These are phyloP conservation scores for Lepidocolaptes lacrymiger DNA, from an alignment of 2,797 vertebrate genomes.

Conservation along the genomic window DNA sequence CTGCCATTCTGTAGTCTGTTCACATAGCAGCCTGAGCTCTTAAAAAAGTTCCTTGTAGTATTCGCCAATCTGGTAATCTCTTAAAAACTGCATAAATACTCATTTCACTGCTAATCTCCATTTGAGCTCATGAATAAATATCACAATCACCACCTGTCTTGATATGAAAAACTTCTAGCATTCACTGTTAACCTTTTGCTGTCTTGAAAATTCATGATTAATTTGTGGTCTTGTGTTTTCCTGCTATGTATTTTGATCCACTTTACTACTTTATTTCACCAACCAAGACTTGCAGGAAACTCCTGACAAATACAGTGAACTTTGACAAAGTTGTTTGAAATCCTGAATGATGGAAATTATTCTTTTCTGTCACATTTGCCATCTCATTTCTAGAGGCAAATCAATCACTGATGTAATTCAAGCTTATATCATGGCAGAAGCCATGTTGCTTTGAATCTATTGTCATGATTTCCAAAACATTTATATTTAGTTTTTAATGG, in stretches of 20 bases:
- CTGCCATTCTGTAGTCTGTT: background rate
- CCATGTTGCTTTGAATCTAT: background rate
- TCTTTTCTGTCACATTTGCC: background rate
- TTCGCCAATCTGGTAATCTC: background rate
- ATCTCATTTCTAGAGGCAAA: background rate
- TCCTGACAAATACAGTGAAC: background rate
- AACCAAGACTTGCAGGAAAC: background rate
- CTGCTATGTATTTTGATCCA: background rate
- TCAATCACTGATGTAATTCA: background rate
- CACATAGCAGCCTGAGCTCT: background rate
- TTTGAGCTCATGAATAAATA: slow-evolving; percentile 30
- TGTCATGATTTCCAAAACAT: background rate
- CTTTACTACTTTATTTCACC: background rate
- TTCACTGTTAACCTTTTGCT: background rate
- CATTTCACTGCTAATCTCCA: background rate
- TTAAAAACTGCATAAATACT: slow-evolving; percentile 6
- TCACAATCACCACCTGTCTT: background rate
- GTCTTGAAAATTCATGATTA: background rate
- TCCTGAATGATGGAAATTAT: background rate
- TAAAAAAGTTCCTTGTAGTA: background rate
- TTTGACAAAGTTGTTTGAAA: background rate
- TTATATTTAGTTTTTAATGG: background rate
- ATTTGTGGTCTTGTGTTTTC: background rate
- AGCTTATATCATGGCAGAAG: background rate
- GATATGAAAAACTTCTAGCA: background rate